Evolutionary conservation across 2,888 invertebrate species (phyloP), one percentile per base, ranked within the genome.

Genomic region (Cryptus armator): DNA sequence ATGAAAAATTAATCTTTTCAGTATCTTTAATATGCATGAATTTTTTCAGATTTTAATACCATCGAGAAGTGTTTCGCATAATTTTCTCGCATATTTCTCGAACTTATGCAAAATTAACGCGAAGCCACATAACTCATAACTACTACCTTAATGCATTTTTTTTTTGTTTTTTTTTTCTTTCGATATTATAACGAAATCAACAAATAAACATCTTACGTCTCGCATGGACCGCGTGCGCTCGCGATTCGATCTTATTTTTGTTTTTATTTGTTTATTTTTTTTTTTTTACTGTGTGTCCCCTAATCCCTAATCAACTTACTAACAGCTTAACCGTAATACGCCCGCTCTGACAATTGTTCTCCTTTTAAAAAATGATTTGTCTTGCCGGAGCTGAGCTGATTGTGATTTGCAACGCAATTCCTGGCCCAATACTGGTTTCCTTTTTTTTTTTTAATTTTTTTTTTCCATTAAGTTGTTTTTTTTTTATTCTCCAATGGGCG

Each of bases 351-450:
- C 93, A 93, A 92, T 90, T 91, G 88, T 91, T 89, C 89, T 90
- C 88, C 86, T 84, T 85, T 83, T 86, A 90, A 91, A 92, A 90
- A 92, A 91, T 90, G 92, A 92, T 91, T 91, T 91, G 90, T 91
- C 91, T 92, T 93, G 93, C 91, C 93, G 91, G 93, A 92, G 93
- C 89, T 91, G 93, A 93, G 93, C 93, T 93, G 93, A 93, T 93
- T 93, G 93, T 93, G 93, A 93, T 92, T 93, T 93, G 92, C 92
- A 93, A 93, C 93, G 93, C 93, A 93, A 93, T 93, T 93, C 93
- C 93, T 93, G 93, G 93, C 93, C 93, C 92, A 92, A 90, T 90
- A 91, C 90, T 91, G 90, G 90, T 91, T 86, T 89, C 81, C 84
- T 87, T 87, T 81, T 83, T 85, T 85, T 86, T 77, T 82, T 77